A percentile compares a stretch with the other conserved stretches of the same genome.
These are phyloP conservation scores for Dendrocincla tyrannina DNA, from an alignment of 2,797 vertebrate genomes.

Conservation along the genomic window DNA sequence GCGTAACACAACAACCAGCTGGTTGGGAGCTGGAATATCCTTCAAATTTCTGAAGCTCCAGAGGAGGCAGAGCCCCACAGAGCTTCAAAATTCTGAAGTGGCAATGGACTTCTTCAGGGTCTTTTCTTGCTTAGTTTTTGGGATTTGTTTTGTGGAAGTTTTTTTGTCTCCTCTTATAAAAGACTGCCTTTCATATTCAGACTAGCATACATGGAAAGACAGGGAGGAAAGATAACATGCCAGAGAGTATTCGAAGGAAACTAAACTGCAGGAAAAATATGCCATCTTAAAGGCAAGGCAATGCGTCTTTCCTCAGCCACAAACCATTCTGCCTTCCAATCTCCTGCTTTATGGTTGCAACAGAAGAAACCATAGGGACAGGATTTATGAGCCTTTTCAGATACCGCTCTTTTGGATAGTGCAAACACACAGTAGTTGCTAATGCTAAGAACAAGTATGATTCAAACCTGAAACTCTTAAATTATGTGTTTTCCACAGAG, in stretches of 20 bases:
- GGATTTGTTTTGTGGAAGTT: not conserved
- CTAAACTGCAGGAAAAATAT: not conserved
- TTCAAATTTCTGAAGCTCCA: not conserved
- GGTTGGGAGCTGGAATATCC: not conserved
- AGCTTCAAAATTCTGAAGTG: not conserved
- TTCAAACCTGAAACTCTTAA: not conserved
- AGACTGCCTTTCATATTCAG: not conserved
- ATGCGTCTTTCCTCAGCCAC: not conserved
- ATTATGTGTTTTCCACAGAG: not conserved
- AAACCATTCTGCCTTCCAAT: not conserved
- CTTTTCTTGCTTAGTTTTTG: not conserved
- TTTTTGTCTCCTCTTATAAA: not conserved
- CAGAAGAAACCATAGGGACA: not conserved
- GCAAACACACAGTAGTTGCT: not conserved
- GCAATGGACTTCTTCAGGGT: not conserved
- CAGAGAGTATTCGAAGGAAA: not conserved
- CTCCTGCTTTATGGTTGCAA: not conserved
- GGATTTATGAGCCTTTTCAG: not conserved
- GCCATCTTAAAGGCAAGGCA: not conserved
- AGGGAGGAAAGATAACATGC: not conserved
- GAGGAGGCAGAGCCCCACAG: not conserved
- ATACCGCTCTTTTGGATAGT: not conserved
- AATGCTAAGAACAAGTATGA: not conserved
- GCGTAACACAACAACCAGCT: fast-evolving
- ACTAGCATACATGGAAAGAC: not conserved